Conservation (phyloP, 2,113 vertebrate species). For the Dasypus novemcinctus region DNA sequence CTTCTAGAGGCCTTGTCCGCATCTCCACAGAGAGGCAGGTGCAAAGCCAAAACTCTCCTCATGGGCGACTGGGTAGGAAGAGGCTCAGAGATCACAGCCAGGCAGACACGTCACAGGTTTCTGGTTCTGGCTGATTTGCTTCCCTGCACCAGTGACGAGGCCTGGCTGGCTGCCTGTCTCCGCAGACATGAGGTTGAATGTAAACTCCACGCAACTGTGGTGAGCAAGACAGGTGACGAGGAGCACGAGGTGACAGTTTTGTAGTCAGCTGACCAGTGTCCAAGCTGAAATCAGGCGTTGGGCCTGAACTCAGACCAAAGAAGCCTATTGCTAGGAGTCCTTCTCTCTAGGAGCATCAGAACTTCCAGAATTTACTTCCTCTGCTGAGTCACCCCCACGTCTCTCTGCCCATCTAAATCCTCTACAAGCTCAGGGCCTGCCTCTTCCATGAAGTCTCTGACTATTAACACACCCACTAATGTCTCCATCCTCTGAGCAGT, state of each 20-base stretch:
- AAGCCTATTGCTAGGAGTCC: not conserved
- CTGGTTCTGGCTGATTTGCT: not conserved
- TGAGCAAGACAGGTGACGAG: not conserved
- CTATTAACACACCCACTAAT: not conserved
- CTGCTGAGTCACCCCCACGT: not conserved
- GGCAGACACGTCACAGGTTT: not conserved
- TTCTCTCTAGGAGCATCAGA: not conserved
- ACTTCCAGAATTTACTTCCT: not conserved
- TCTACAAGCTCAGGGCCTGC: not conserved
- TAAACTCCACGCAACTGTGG: not conserved
- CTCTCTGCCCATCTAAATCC: not conserved
- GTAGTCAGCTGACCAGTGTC: not conserved
- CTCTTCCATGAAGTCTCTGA: not conserved
- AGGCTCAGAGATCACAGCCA: not conserved
- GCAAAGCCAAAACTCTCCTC: not conserved
- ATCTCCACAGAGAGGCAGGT: not conserved
- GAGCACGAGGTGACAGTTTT: not conserved
- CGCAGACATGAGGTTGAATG: not conserved
- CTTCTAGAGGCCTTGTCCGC: not conserved
- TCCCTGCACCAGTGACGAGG: not conserved
- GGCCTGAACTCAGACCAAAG: not conserved
- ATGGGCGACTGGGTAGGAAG: not conserved
- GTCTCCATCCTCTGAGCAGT: not conserved
- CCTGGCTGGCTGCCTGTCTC: not conserved
- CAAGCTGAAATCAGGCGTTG: not conserved